A percentile compares a stretch with the other conserved stretches of the same genome.
phyloP scores from a whole-genome alignment of 2,888 invertebrate species.

The Prenolepis imparis region DNA sequence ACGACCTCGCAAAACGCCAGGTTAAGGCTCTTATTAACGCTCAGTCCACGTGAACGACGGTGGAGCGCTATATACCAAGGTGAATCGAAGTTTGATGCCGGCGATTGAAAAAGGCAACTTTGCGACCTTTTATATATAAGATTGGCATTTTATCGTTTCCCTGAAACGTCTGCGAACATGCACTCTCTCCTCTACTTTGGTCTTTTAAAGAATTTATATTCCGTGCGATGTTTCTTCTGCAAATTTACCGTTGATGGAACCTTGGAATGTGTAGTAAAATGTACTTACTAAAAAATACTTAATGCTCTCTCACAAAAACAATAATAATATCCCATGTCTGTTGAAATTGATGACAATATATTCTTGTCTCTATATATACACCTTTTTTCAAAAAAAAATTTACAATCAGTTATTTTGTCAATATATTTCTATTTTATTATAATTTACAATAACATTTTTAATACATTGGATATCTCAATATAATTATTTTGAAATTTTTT shows the following conservation, averaged over 20 bases:
- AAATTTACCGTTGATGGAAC: not conserved
- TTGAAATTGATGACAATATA: not conserved
- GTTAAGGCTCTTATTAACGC: constrained; percentile 39
- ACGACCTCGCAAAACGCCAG: constrained; percentile 24
- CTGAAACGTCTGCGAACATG: not conserved
- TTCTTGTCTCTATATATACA: not conserved
- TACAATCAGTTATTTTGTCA: not conserved
- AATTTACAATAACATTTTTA: not conserved
- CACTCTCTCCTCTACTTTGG: not conserved
- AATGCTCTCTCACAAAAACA: not conserved
- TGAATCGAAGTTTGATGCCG: constrained; percentile 29
- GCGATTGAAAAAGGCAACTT: constrained; percentile 18
- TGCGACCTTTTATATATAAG: constrained; percentile 5
- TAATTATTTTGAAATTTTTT: not conserved
- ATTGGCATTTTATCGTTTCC: constrained; percentile 6
- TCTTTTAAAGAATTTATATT: constrained; percentile 1
- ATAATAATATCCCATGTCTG: not conserved
- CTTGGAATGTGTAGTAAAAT: not conserved
- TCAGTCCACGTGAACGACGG: constrained; percentile 7
- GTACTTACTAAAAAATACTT: not conserved
- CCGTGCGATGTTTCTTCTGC: not conserved
- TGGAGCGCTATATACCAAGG: not conserved
- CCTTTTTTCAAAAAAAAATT: not conserved
- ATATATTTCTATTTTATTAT: not conserved
- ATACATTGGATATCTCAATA: not conserved